phyloP scores from a whole-genome alignment of 92 coral and sea anemone genomes.

The Montipora capitata region DNA sequence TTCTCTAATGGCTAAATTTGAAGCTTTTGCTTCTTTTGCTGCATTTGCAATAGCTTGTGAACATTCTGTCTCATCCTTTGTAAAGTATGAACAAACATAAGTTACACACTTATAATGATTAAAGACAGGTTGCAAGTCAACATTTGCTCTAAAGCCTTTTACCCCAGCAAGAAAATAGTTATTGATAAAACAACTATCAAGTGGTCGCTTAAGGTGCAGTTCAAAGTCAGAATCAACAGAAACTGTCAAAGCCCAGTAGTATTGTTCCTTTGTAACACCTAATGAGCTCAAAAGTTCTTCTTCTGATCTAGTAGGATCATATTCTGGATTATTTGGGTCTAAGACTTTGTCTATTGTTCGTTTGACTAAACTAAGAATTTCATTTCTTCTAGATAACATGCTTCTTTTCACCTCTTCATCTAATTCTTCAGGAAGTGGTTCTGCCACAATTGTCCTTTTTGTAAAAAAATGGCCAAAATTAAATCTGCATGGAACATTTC shows the following conservation, averaged over 20 bases:
- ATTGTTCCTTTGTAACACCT: constrained; percentile 62
- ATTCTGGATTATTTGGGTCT: not conserved
- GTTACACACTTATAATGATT: too few species aligned
- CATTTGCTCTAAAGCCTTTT: constrained; percentile 20
- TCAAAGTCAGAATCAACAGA: constrained; percentile 76
- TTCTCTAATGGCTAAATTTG: constrained; percentile 13
- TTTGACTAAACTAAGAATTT: constrained; percentile 37
- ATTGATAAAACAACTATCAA: not conserved
- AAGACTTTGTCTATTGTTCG: constrained; percentile 52
- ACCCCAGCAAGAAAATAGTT: too few species aligned
- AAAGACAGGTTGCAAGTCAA: constrained; percentile 9
- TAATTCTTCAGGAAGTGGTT: constrained; percentile 64
- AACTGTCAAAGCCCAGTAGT: not conserved
- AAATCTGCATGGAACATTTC: constrained; percentile 59
- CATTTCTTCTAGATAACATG: constrained; percentile 43
- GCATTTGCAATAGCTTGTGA: constrained; percentile 70
- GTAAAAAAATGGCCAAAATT: constrained; percentile 79
- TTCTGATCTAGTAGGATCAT: constrained; percentile 32
- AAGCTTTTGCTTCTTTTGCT: constrained; percentile 64
- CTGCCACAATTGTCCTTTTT: constrained; percentile 21
- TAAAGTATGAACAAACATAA: too few species aligned
- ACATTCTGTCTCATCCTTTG: constrained; percentile 61
- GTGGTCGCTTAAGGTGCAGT: constrained; percentile 72
- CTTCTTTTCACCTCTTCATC: constrained; percentile 53
- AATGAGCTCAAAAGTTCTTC: constrained; percentile 50